A percentile compares a stretch with the other conserved stretches of the same genome.
These are phyloP conservation scores for Meles meles DNA, from an alignment of 2,113 vertebrate genomes.

Conservation along the genomic window DNA sequence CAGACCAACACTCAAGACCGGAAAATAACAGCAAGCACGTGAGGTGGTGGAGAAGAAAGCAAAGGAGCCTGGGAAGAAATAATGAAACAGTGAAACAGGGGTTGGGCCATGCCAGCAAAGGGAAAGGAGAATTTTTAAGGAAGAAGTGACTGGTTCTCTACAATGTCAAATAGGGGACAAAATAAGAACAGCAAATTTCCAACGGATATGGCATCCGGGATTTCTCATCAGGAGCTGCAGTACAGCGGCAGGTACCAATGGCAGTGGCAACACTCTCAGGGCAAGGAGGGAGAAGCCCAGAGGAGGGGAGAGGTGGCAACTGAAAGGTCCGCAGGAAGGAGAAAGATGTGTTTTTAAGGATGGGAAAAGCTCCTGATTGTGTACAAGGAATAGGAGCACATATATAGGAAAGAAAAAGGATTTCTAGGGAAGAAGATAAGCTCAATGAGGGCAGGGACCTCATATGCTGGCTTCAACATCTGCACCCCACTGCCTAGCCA, in stretches of 20 bases:
- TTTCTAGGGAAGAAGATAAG: background rate
- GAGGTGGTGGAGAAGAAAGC: rapidly evolving
- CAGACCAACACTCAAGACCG: background rate
- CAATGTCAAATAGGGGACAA: background rate
- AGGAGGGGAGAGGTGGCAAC: no score
- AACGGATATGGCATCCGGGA: background rate
- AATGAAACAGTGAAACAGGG: rapidly evolving
- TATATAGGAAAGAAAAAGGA: background rate
- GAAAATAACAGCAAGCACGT: background rate
- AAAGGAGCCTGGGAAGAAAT: background rate
- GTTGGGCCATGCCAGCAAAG: background rate
- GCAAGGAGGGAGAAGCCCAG: background rate
- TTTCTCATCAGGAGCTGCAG: background rate
- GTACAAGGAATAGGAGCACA: no score
- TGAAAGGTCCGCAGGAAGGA: background rate
- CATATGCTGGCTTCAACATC: no score
- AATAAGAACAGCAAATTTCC: background rate
- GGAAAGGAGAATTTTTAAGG: background rate
- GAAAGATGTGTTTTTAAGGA: background rate
- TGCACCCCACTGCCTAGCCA: background rate
- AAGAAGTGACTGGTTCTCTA: background rate
- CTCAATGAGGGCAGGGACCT: background rate
- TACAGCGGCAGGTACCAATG: no score
- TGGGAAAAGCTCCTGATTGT: background rate
- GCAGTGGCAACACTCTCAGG: background rate